phyloP scores from a whole-genome alignment of 1,140 invertebrate species.

The Cydia pomonella region DNA sequence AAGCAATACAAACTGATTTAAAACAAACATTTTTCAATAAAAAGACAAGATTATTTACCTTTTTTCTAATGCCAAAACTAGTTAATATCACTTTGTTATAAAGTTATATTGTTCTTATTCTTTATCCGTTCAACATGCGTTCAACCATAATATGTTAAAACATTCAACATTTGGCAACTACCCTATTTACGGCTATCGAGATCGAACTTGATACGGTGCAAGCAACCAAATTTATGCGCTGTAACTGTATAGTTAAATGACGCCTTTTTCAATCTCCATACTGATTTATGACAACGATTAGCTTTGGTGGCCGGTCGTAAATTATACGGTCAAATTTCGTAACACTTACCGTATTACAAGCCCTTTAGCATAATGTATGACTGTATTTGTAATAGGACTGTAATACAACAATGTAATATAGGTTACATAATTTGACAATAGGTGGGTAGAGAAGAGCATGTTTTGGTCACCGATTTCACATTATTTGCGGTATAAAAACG shows the following conservation, averaged over 20 bases:
- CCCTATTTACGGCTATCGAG: slow-evolving; percentile 16
- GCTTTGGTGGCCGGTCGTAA: slow-evolving; percentile 9
- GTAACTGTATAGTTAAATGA: background rate
- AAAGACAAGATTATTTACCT: no score
- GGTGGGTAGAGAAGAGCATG: no score
- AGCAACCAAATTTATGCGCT: background rate
- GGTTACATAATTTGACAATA: background rate
- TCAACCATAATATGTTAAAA: background rate
- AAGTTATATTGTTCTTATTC: background rate
- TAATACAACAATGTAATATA: background rate
- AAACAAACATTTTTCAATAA: no score
- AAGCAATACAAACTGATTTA: no score
- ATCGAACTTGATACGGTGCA: slow-evolving; percentile 11
- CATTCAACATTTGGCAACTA: background rate
- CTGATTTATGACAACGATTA: slow-evolving; percentile 13
- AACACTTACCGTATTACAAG: slow-evolving; percentile 4
- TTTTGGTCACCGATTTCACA: no score
- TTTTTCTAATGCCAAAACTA: no score
- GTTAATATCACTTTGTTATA: background rate
- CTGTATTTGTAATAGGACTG: background rate
- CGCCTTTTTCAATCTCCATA: background rate
- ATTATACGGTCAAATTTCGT: slow-evolving; percentile 5
- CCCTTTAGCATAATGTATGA: background rate
- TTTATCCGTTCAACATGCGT: background rate
- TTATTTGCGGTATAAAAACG: background rate